Conservation (phyloP, 64 coral and sea anemone genomes). For the Actinia tenebrosa region DNA sequence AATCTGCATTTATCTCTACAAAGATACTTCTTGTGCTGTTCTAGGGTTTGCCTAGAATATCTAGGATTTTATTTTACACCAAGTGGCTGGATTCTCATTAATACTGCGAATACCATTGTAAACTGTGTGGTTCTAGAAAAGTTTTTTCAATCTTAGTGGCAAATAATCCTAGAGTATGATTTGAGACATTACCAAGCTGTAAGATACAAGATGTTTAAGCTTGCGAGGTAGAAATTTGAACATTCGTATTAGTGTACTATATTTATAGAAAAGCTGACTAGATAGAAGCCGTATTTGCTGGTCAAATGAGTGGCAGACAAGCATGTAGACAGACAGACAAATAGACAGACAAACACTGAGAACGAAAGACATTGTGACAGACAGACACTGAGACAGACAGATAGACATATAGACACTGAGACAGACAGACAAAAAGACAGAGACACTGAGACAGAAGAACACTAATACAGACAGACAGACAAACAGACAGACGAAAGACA, state of each 20-base stretch:
- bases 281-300: slow-evolving; percentile 4
- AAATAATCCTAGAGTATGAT: neutral
- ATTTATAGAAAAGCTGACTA: neutral
- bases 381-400: neutral
- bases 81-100: neutral
- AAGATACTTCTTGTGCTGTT: neutral
- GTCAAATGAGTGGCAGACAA: neutral
- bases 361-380: too few species aligned
- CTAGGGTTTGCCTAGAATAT: neutral
- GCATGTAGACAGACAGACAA: neutral
- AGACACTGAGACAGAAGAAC: neutral
- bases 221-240: neutral
- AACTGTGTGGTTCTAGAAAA: neutral
- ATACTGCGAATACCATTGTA: neutral
- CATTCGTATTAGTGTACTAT: neutral
- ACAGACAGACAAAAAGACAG: too few species aligned
- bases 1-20: neutral
- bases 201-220: neutral
- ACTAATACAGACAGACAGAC: neutral
- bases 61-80: neutral
- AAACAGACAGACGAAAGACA: too few species aligned
- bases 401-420: neutral
- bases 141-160: neutral
- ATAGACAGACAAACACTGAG: too few species aligned
- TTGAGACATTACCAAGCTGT: neutral